These are phyloP conservation scores for Alca torda DNA, from an alignment of 2,797 vertebrate species.

Conservation along the genomic window DNA sequence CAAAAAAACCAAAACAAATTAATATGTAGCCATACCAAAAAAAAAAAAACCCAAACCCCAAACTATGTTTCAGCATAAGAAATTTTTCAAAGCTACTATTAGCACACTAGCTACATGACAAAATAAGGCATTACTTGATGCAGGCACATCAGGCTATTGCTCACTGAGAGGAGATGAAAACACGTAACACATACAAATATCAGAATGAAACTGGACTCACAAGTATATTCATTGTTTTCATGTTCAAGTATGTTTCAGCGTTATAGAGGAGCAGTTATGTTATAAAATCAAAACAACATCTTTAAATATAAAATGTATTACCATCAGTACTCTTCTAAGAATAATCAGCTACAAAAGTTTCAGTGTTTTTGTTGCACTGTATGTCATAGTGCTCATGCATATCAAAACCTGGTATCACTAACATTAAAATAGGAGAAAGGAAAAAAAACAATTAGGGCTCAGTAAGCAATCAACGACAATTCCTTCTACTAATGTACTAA, in stretches of 20 bases:
- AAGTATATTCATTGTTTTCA: neutral
- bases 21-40: neutral
- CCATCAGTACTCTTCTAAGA: neutral
- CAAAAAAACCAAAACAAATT: neutral
- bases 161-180: neutral
- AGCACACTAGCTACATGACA: neutral
- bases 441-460: neutral
- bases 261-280: neutral
- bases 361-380: neutral
- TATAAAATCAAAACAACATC: neutral
- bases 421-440: neutral
- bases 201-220: neutral
- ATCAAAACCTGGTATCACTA: neutral
- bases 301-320: neutral
- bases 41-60: neutral
- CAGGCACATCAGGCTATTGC: neutral
- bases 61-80: neutral
- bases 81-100: neutral
- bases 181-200: neutral
- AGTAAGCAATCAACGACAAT: constrained; percentile 37
- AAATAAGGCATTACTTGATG: neutral
- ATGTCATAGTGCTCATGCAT: neutral
- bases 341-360: neutral
- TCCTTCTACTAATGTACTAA: neutral
- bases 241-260: neutral